Evolutionary conservation across 2,797 vertebrate species (phyloP).

Genomic region (Lates japonicus): DNA sequence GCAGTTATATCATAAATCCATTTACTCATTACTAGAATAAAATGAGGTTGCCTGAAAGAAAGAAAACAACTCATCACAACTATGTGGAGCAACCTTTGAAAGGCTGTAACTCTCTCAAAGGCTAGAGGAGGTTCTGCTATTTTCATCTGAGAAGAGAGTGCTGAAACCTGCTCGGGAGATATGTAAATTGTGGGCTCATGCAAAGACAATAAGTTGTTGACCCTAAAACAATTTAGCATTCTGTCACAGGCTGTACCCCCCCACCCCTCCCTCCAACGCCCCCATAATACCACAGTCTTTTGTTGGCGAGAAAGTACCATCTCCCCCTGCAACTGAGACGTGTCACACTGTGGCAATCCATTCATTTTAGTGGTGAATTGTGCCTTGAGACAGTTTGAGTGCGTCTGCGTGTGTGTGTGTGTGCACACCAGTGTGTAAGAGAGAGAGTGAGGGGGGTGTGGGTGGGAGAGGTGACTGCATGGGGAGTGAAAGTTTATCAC

Average conservation of each 20-base stretch:
- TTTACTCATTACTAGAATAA: neutral
- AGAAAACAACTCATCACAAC: neutral
- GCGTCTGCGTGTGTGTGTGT: slow-evolving; percentile 42
- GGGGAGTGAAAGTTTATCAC: slow-evolving; percentile 93
- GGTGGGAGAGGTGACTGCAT: slow-evolving; percentile 78
- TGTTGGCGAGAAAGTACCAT: slow-evolving; percentile 84
- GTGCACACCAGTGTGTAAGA: slow-evolving; percentile 6
- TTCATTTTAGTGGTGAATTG: slow-evolving; percentile 90
- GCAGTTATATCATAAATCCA: slow-evolving; percentile 20
- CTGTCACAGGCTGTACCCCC: slow-evolving; percentile 84
- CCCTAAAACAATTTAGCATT: slow-evolving; percentile 89
- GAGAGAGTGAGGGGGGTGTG: slow-evolving; percentile 53
- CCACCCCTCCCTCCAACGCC: slow-evolving; percentile 63
- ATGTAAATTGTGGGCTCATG: slow-evolving; percentile 81
- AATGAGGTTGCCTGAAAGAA: neutral
- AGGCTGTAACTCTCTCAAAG: slow-evolving; percentile 21
- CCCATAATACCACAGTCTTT: slow-evolving; percentile 85
- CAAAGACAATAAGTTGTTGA: slow-evolving; percentile 88
- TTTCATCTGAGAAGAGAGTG: slow-evolving; percentile 38
- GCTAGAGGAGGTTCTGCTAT: slow-evolving; percentile 32
- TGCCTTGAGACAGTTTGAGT: slow-evolving; percentile 69
- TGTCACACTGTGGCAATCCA: slow-evolving; percentile 90
- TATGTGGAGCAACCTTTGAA: slow-evolving; percentile 32
- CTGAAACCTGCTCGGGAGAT: slow-evolving; percentile 46
- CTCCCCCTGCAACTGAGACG: slow-evolving; percentile 87